These are phyloP conservation scores for Ceryle rudis DNA, from an alignment of 2,797 vertebrate genomes.

Conservation along the genomic window DNA sequence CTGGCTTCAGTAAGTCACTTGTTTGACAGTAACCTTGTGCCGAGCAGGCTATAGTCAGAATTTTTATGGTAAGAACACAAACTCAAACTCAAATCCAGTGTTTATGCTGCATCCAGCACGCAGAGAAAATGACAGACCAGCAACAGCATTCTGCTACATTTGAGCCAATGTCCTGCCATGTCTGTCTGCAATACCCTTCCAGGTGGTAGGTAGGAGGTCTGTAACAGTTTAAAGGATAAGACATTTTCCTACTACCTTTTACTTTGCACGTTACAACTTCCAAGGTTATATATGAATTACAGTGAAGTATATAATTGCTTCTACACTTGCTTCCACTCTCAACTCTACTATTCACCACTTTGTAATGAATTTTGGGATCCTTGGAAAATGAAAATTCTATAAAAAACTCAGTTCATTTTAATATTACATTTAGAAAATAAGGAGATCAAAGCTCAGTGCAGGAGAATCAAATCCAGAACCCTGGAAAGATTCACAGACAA, in stretches of 20 bases:
- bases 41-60: neutral
- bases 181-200: neutral
- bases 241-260: neutral
- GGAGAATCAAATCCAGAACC: neutral
- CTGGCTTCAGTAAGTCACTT: neutral
- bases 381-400: neutral
- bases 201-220: neutral
- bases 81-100: neutral
- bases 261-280: neutral
- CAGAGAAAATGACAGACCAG: neutral
- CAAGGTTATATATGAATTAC: neutral
- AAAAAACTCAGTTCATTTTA: neutral
- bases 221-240: neutral
- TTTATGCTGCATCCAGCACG: neutral
- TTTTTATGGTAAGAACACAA: neutral
- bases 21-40: neutral
- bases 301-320: neutral
- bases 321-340: neutral
- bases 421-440: neutral
- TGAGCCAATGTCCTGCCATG: neutral
- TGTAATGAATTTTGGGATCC: neutral
- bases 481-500: neutral
- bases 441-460: neutral
- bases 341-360: neutral
- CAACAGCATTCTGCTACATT: neutral